phyloP scores from a whole-genome alignment of 2,888 invertebrate genomes.

The Cremastinae sp. region DNA sequence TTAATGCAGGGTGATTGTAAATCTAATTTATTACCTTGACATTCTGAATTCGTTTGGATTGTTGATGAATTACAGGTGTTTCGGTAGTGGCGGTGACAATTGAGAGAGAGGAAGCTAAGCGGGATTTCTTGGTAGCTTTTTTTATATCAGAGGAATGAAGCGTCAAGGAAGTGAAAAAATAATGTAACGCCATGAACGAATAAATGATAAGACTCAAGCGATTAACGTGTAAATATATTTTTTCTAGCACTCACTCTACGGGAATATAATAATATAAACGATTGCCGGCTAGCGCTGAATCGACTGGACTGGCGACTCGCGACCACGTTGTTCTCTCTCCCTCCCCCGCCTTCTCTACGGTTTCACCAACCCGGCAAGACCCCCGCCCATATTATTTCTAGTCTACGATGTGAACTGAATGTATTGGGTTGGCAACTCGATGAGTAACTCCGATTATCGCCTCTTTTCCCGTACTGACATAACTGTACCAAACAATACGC shows the following conservation, averaged over 20 bases:
- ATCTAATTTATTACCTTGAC: not conserved
- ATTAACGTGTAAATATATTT: slow-evolving; percentile 10
- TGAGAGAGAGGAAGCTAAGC: not conserved
- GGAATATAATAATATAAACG: slow-evolving; percentile 23
- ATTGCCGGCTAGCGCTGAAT: slow-evolving; percentile 39
- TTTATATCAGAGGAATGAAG: not conserved
- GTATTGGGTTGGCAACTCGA: no score
- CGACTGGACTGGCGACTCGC: slow-evolving; percentile 40
- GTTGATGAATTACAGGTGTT: slow-evolving; percentile 15
- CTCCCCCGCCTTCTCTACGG: slow-evolving; percentile 12
- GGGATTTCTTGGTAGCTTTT: not conserved
- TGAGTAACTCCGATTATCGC: no score
- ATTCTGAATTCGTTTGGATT: not conserved
- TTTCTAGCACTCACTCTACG: slow-evolving; percentile 30
- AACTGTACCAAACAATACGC: not conserved
- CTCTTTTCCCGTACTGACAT: not conserved
- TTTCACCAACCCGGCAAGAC: not conserved
- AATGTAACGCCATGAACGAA: not conserved
- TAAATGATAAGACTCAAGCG: not conserved
- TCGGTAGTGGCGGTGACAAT: not conserved
- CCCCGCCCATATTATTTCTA: slow-evolving; percentile 4
- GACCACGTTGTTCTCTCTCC: slow-evolving; percentile 44
- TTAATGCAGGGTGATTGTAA: not conserved
- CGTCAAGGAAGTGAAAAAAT: not conserved
- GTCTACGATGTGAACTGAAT: no score